Evolutionary conservation across 2,797 vertebrate genomes (phyloP).

Genomic region (Melanotaenia parkinsoni): DNA sequence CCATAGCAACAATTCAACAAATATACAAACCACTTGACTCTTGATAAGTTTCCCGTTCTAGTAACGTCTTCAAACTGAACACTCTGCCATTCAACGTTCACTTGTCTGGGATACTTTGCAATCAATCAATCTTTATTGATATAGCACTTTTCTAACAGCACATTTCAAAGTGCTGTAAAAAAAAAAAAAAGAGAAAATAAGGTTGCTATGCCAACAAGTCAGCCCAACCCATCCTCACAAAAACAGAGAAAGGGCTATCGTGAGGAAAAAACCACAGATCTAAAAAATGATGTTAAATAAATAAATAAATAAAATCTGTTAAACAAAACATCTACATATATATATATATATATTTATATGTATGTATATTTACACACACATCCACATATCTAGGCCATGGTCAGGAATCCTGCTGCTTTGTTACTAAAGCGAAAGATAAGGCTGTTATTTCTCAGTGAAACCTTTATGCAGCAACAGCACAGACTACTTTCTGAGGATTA

Average conservation of each 20-base stretch:
- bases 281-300: too few species aligned
- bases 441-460: conserved; percentile 59
- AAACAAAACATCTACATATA: background rate
- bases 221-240: too few species aligned
- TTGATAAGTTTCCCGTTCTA: conserved; percentile 19
- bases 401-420: conserved; percentile 61
- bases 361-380: background rate
- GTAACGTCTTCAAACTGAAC: conserved; percentile 14
- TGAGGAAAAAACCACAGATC: too few species aligned
- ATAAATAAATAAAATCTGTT: background rate
- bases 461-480: conserved; percentile 59
- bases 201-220: too few species aligned
- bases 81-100: background rate
- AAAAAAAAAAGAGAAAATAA: too few species aligned
- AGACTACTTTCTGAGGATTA: conserved; percentile 67
- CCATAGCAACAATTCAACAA: conserved; percentile 42
- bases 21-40: conserved; percentile 38
- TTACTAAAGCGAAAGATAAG: conserved; percentile 67
- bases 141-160: too few species aligned
- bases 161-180: too few species aligned
- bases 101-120: conserved; percentile 4
- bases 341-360: too few species aligned
- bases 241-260: too few species aligned
- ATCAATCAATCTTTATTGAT: too few species aligned
- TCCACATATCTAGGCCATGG: conserved; percentile 27